These are phyloP conservation scores for Neopipo cinnamomea DNA, from an alignment of 2,113 vertebrate genomes.

Conservation along the genomic window DNA sequence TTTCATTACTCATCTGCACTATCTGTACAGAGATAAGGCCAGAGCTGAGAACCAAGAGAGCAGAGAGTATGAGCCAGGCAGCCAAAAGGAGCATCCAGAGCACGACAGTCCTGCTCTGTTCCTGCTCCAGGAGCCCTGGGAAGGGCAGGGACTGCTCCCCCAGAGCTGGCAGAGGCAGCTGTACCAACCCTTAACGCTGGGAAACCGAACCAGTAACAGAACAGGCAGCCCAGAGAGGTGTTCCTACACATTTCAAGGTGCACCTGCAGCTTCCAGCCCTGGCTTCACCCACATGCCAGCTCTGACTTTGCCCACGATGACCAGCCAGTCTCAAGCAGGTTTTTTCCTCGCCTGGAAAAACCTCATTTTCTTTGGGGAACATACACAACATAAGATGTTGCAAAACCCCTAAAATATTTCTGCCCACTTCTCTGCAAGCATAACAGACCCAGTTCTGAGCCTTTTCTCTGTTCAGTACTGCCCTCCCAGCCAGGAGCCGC, in stretches of 20 bases:
- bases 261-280: background rate
- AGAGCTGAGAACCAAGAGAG: background rate
- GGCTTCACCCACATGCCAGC: background rate
- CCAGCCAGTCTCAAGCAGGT: background rate
- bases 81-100: background rate
- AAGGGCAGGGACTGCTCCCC: background rate
- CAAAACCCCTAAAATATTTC: background rate
- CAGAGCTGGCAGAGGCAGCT: accelerated
- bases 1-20: background rate
- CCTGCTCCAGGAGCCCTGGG: background rate
- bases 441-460: background rate
- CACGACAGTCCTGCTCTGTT: accelerated
- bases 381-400: background rate
- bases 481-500: background rate
- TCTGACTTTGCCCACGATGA: background rate
- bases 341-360: background rate
- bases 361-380: background rate
- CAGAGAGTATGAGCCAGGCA: background rate
- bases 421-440: background rate
- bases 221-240: background rate
- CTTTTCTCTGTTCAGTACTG: background rate
- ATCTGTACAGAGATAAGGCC: background rate
- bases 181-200: background rate
- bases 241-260: background rate
- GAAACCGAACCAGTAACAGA: accelerated